Base-by-base conservation (phyloP, 2,113 vertebrate genomes). In the Leptodactylus fuscus region DNA sequence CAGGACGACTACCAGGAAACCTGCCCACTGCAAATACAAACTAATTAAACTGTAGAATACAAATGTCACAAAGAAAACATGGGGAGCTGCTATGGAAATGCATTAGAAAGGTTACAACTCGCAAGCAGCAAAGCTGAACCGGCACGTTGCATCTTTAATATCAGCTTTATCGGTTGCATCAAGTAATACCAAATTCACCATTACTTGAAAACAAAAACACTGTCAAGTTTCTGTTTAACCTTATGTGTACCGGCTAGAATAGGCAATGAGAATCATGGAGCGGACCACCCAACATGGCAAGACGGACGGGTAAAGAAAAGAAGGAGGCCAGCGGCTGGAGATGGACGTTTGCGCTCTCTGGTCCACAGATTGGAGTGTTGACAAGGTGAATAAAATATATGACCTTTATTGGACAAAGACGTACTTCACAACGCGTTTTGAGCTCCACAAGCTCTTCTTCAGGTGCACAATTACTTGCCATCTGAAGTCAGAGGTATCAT, bases 91-190 rank as follows among this genome's bases (percentile, higher is more conserved):
- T 62, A 75, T 74, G 46, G 71, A 83, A 75, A 75, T 62, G 27
- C 51, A 62, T 48, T 22, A 55, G 36, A 83, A 83, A 83, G 82
- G 82, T 83, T 83, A 83, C n/a, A 62, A 62, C 27, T 75, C 58
- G 53, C 46, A 83, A 83, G 82, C 82, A 83, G 51, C 58, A 75
- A 62, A 75, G 82, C 82, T 83, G 82, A 83, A 83, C 82, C 51
- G 49, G 81, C 81, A 83, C 69, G 51, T 75, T n/a, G n/a, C 70
- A 83, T 69, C 34, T 76, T 24, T 62, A 76, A 83, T 83, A 83
- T 75, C 24, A 24, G 38, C 58, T 83, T 36, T 75, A 58, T 75
- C 55, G 70, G 70, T 60, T 75, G 82, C 55, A 83, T 83, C 36
- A 73, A 83, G 74, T 34, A 32, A 76, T 83, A 75, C n/a, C 34